Conservation (phyloP, 2,113 vertebrate genomes). For the Microtus pennsylvanicus region DNA sequence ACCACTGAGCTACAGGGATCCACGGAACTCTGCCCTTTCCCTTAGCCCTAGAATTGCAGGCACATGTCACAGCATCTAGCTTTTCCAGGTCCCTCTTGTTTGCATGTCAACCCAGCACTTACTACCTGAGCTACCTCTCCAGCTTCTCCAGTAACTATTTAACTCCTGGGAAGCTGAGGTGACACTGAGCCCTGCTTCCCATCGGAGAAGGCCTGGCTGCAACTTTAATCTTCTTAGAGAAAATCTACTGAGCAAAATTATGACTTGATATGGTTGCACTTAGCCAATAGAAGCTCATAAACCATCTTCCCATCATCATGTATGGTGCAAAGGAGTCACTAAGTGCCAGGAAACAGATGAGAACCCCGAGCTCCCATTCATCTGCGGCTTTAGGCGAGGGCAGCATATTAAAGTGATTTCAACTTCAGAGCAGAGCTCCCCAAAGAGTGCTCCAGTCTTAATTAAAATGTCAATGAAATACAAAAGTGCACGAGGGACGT, state of each 20-base stretch:
- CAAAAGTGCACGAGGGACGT: slow-evolving; percentile 85
- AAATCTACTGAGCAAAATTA: slow-evolving; percentile 89
- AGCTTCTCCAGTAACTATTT: not conserved
- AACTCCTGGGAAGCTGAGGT: not conserved
- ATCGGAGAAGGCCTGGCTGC: slow-evolving; percentile 78
- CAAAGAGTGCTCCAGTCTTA: slow-evolving; percentile 87
- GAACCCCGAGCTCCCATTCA: slow-evolving; percentile 87
- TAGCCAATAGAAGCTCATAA: slow-evolving; percentile 88
- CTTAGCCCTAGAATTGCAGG: not conserved
- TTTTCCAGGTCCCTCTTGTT: not conserved
- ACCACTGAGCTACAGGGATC: not conserved
- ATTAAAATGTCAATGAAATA: slow-evolving; percentile 90
- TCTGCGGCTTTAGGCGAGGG: slow-evolving; percentile 84
- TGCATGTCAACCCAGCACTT: not conserved
- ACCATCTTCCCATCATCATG: slow-evolving; percentile 87
- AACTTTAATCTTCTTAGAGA: slow-evolving; percentile 88
- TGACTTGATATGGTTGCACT: slow-evolving; percentile 87
- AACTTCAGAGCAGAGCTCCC: slow-evolving; percentile 88
- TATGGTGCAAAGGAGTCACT: slow-evolving; percentile 86
- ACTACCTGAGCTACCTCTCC: not conserved
- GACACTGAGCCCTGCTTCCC: not conserved
- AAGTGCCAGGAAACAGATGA: slow-evolving; percentile 88
- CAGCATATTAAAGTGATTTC: slow-evolving; percentile 90
- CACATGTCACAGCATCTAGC: not conserved
- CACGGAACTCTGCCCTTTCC: not conserved